Evolutionary conservation across 2,797 vertebrate species (phyloP).

Genomic region (Zalophus californianus): DNA sequence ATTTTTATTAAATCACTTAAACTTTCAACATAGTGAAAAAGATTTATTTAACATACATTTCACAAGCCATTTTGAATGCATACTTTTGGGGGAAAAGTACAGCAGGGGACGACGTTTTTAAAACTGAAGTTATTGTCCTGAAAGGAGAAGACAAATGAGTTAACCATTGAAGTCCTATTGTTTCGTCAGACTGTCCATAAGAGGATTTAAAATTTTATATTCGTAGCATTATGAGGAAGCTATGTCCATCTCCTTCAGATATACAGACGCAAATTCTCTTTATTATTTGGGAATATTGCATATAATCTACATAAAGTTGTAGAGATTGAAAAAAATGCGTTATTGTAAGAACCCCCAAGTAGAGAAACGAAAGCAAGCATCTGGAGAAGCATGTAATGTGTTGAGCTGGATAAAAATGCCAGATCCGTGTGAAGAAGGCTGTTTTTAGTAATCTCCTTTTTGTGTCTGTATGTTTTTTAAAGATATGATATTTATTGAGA

Average conservation of each 20-base stretch:
- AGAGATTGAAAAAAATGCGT: neutral
- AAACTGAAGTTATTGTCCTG: constrained; percentile 75
- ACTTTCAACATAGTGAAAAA: constrained; percentile 76
- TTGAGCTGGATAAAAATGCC: neutral
- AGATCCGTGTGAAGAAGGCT: neutral
- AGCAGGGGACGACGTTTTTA: constrained; percentile 65
- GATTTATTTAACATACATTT: constrained; percentile 73
- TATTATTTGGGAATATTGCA: neutral
- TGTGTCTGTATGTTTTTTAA: constrained; percentile 52
- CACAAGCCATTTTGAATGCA: constrained; percentile 71
- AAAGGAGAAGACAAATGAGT: constrained; percentile 58
- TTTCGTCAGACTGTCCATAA: constrained; percentile 52
- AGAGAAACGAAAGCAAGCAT: neutral
- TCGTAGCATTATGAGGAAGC: constrained; percentile 26
- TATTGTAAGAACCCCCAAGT: neutral
- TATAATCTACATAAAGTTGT: neutral
- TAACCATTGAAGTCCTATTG: neutral
- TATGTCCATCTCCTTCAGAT: neutral
- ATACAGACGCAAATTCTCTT: neutral
- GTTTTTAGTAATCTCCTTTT: neutral
- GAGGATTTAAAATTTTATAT: constrained; percentile 47
- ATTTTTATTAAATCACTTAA: constrained; percentile 82
- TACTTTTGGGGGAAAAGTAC: constrained; percentile 68
- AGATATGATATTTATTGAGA: neutral
- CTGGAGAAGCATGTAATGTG: neutral